These are phyloP conservation scores for Dendrolimus punctatus DNA, from an alignment of 1,140 invertebrate species.

Conservation along the genomic window DNA sequence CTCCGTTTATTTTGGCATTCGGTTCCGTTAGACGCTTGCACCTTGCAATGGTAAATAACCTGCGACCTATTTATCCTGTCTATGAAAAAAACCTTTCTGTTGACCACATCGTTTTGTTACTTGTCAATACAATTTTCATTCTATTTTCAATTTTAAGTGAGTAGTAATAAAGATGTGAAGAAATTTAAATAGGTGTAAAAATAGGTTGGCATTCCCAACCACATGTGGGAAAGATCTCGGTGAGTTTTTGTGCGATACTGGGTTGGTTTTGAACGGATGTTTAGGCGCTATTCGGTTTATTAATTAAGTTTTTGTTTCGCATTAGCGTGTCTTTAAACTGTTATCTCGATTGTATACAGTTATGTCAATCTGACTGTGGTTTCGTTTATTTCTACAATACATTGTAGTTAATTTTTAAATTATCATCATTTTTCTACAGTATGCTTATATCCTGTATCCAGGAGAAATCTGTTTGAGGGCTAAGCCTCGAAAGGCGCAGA, in stretches of 20 bases:
- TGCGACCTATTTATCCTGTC: slow-evolving; percentile 61
- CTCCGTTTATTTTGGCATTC: slow-evolving; percentile 49
- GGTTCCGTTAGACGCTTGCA: slow-evolving; percentile 56
- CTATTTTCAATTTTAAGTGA: slow-evolving; percentile 17
- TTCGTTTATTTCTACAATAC: no score
- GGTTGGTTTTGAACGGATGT: slow-evolving; percentile 45
- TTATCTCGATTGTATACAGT: slow-evolving; percentile 1
- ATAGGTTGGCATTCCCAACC: slow-evolving; percentile 29
- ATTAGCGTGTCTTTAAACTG: slow-evolving; percentile 29
- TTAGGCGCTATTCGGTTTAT: slow-evolving; percentile 43
- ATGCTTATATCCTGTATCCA: no score
- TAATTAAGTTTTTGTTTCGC: slow-evolving; percentile 50
- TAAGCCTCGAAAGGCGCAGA: no score
- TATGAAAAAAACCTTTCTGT: slow-evolving; percentile 31
- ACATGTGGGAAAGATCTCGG: slow-evolving; percentile 59
- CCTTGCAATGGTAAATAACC: slow-evolving; percentile 66
- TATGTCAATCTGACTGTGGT: no score
- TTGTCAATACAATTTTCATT: slow-evolving; percentile 1
- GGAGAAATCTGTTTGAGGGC: no score
- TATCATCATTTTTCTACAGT: no score
- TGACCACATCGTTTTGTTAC: slow-evolving; percentile 9
- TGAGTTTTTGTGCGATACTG: slow-evolving; percentile 39
- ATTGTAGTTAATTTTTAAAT: no score
- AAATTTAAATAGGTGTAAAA: slow-evolving; percentile 5
- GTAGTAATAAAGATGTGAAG: slow-evolving; percentile 1